Evolutionary conservation across 2,113 vertebrate species (phyloP).

Genomic region (Triplophysa rosa): DNA sequence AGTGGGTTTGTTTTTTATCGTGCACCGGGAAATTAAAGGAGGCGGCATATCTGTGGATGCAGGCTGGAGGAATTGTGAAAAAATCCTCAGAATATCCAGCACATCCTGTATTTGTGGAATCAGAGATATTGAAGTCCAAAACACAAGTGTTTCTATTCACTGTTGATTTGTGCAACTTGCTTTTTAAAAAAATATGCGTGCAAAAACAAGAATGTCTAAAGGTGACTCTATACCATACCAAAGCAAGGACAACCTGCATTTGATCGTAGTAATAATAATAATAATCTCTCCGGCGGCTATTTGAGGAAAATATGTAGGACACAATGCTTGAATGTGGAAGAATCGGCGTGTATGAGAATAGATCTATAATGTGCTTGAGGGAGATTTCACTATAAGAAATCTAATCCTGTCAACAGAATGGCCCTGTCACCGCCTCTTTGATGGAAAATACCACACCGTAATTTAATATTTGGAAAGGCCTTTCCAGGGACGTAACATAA

Average conservation of each 20-base stretch:
- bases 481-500: constrained; percentile 55
- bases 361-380: constrained; percentile 42
- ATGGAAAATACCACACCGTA: constrained; percentile 58
- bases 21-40: constrained; percentile 50
- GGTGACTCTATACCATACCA: not conserved
- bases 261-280: not conserved
- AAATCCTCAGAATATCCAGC: constrained; percentile 49
- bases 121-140: constrained; percentile 35
- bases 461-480: constrained; percentile 59
- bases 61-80: constrained; percentile 14
- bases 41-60: constrained; percentile 37
- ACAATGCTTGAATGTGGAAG: not conserved
- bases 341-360: constrained; percentile 20
- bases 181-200: not conserved
- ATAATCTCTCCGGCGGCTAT: not conserved
- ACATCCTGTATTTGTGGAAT: constrained; percentile 50
- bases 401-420: constrained; percentile 49
- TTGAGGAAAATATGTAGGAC: not conserved
- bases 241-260: not conserved
- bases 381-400: constrained; percentile 45
- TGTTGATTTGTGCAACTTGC: not conserved
- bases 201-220: too few relatives aligned
- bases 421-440: constrained; percentile 55
- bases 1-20: constrained; percentile 40
- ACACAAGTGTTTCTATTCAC: not conserved